phyloP scores from a whole-genome alignment of 2,888 invertebrate genomes.

The Ryuthela nishihirai region DNA sequence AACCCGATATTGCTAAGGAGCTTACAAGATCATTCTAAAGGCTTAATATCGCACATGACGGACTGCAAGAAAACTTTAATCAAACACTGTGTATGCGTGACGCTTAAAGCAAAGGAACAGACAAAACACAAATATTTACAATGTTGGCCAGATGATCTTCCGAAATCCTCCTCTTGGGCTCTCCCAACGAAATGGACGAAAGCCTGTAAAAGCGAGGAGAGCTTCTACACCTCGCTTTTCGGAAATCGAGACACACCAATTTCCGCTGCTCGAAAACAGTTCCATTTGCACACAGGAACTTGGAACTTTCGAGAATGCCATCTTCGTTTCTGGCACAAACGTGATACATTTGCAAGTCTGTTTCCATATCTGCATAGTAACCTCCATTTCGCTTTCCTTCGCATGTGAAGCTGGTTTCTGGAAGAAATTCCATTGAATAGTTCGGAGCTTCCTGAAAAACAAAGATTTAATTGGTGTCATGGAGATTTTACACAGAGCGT shows the following conservation, averaged over 20 bases:
- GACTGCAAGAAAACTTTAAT: no score
- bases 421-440: constrained; percentile 7
- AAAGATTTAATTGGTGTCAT: no score
- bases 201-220: constrained; percentile 15
- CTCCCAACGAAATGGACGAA: no score
- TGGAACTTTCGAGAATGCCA: constrained; percentile 7
- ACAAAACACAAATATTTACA: no score
- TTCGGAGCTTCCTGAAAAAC: constrained; percentile 10
- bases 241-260: constrained; percentile 26
- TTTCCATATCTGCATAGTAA: constrained; percentile 29
- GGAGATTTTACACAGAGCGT: no score
- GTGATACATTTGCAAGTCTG: constrained; percentile 31
- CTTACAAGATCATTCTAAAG: no score
- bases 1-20: no score
- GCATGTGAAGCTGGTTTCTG: constrained; percentile 21
- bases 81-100: no score
- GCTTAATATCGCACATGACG: no score
- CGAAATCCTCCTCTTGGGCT: no score
- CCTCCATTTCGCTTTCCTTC: constrained; percentile 15
- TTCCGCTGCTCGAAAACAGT: constrained; percentile 32
- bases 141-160: no score
- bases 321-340: constrained; percentile 13
- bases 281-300: constrained; percentile 28
- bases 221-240: constrained; percentile 5
- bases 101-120: no score